Evolutionary conservation across 1,140 invertebrate species (phyloP).

Genomic region (Scaptomyza montana): DNA sequence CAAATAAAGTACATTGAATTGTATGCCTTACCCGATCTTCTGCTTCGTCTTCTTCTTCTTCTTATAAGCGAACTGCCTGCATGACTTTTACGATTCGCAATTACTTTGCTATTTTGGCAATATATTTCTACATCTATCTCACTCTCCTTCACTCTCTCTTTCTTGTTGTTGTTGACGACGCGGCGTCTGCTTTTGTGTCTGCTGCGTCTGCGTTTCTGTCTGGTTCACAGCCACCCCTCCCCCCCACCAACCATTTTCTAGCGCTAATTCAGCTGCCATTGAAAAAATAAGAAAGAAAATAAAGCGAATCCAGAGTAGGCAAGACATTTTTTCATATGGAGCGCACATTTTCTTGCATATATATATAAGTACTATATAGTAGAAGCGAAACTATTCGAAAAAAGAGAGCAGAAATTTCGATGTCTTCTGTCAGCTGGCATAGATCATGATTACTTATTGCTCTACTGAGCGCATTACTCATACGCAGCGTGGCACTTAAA

Average conservation of each 20-base stretch:
- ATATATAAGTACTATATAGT: too few species aligned
- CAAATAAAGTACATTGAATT: not conserved
- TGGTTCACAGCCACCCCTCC: constrained; percentile 9
- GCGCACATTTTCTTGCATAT: not conserved
- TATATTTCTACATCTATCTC: constrained; percentile 7
- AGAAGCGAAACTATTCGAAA: not conserved
- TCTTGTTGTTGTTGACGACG: constrained; percentile 38
- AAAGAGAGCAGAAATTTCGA: constrained; percentile 25
- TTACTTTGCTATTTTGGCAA: constrained; percentile 78
- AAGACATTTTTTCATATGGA: constrained; percentile 25
- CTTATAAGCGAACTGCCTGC: constrained; percentile 49
- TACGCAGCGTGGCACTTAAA: constrained; percentile 63
- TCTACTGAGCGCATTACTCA: constrained; percentile 61
- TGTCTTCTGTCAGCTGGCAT: constrained; percentile 46
- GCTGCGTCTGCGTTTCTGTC: constrained; percentile 34
- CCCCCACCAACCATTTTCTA: not conserved
- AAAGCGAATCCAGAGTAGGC: not conserved
- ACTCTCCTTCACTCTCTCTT: not conserved
- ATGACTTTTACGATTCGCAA: constrained; percentile 68
- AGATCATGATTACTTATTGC: constrained; percentile 43
- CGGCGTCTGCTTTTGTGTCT: constrained; percentile 50
- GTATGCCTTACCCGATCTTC: not conserved
- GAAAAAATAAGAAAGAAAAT: constrained; percentile 1
- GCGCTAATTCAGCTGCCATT: constrained; percentile 6
- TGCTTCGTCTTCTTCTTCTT: constrained; percentile 14